Evolutionary conservation across 2,113 vertebrate genomes (phyloP), one percentile per base, ranked within the genome.

Genomic region (Pygoscelis adeliae): DNA sequence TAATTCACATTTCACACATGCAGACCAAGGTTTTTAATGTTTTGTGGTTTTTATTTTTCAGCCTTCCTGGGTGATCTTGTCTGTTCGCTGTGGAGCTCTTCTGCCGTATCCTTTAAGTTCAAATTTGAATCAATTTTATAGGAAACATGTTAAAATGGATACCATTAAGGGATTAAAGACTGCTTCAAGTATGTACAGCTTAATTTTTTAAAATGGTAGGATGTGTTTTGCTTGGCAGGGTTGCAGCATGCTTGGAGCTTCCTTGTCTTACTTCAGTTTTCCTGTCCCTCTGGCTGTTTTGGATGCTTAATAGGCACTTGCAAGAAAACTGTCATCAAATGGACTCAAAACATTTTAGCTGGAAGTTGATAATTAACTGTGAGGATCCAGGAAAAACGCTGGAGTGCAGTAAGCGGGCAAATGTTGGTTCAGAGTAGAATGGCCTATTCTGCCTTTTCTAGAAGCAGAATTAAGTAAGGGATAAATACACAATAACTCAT

Each of bases 1-100:
- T 52, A 74, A 50, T 86, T 94, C 2, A 2, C 32, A n/a, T 49
- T 89, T 94, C n/a, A 17, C 36, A 50, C 11, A 1, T 49, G 17
- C 36, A 55, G 49, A 66, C 10, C 19, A 50, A 47, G 11, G 32
- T 58, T 96, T 85, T 83, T 87, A 77, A 95, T 59, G 4, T 80
- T 49, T 88, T 46, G 11, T 30, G 55, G 1, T 38, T 79, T 95
- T 97, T 94, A 9, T 90, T 86, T 98, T 98, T 38, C 98, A 99
- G 99, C 99, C 99, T 25, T 99, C 99, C 30, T 99, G 99, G 99
- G 99, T 99, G 94, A 98, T 98, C 50, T 96, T 99, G 86, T 99
- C 99, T 3, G 99, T 99, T 55, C 98, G 99, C 78, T 99, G 99
- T 98, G 99, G 99, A 98, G 98, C 98, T 95, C 98, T 99, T 76